Evolutionary conservation across 2,888 invertebrate genomes (phyloP).

Genomic region (Oscheius myriophilus): DNA sequence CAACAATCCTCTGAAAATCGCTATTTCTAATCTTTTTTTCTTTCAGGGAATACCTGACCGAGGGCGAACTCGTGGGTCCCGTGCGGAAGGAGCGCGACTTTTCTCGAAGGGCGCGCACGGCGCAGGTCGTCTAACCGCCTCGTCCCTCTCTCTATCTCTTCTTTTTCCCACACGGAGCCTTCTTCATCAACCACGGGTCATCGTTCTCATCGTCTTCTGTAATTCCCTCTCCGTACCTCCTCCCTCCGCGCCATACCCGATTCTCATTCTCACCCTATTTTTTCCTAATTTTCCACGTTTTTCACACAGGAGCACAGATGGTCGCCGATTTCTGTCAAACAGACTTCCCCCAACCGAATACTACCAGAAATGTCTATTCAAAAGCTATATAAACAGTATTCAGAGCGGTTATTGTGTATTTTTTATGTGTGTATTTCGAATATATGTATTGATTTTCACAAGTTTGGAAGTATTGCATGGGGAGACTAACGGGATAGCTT

Average conservation of each 20-base stretch:
- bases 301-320: too few species aligned
- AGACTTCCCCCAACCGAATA: background rate
- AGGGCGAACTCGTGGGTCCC: constrained; percentile 16
- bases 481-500: too few species aligned
- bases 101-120: constrained; percentile 23
- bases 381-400: too few species aligned
- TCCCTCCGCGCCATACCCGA: background rate
- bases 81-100: constrained; percentile 29
- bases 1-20: background rate
- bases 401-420: too few species aligned
- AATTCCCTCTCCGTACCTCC: background rate
- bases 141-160: background rate
- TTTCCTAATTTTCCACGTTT: background rate
- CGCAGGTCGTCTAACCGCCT: constrained; percentile 20
- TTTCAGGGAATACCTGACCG: constrained; percentile 28
- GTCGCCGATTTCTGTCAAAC: background rate
- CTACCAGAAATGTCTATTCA: too few species aligned
- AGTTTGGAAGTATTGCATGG: too few species aligned
- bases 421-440: too few species aligned
- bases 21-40: background rate
- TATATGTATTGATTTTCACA: too few species aligned
- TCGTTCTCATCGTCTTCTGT: background rate
- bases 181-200: background rate
- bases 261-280: too few species aligned
- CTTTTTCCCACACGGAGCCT: background rate